Evolutionary conservation across 2,113 vertebrate species (phyloP).

Genomic region (Phaetusa simplex): DNA sequence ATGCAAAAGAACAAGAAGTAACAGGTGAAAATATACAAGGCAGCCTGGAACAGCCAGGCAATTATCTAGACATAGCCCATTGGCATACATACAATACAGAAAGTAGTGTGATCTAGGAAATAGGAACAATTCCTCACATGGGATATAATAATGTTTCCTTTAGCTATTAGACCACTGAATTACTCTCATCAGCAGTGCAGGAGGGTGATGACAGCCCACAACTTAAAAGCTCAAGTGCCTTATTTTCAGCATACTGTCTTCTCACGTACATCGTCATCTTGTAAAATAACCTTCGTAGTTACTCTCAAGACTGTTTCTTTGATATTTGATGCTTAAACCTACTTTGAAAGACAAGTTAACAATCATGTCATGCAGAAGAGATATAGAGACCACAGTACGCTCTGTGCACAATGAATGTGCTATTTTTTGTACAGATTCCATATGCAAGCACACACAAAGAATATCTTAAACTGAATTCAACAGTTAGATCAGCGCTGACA

Average conservation of each 20-base stretch:
- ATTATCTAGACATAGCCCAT: background rate
- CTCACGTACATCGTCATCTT: background rate
- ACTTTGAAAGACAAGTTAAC: background rate
- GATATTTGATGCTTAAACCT: background rate
- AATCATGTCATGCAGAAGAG: background rate
- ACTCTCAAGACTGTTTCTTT: background rate
- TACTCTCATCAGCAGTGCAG: background rate
- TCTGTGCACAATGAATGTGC: fast-evolving
- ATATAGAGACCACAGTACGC: background rate
- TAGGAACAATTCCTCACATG: background rate
- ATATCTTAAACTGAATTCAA: background rate
- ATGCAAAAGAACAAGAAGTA: background rate
- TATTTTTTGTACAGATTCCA: background rate
- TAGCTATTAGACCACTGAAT: background rate
- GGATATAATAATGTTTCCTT: background rate
- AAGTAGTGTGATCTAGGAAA: background rate
- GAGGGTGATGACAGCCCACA: background rate
- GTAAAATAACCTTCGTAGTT: background rate
- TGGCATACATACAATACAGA: background rate
- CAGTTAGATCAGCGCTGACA: background rate
- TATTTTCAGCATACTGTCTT: background rate
- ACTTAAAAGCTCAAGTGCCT: background rate
- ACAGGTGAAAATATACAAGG: background rate
- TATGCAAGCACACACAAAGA: background rate
- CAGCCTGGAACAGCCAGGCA: background rate